A percentile compares a stretch with the other conserved stretches of the same genome.
Evolutionary conservation across 2,113 vertebrate species (phyloP).

Genomic region (Naja naja): DNA sequence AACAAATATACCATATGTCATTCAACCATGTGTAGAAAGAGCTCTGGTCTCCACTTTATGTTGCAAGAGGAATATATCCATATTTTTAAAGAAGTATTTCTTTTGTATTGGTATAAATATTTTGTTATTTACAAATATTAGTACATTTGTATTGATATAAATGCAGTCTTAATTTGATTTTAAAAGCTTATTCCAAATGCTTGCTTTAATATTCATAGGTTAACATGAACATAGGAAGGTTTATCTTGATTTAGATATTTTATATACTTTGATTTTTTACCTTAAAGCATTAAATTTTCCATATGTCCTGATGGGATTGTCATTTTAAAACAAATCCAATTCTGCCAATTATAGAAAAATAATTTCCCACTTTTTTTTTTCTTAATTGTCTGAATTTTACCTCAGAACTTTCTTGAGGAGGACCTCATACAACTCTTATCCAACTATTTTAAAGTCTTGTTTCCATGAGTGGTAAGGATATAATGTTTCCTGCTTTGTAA

Average conservation of each 20-base stretch:
- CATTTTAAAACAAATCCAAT: not conserved
- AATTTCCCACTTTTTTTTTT: not conserved
- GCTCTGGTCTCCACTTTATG: slow-evolving; percentile 22
- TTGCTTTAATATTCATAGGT: not conserved
- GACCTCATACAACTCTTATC: not conserved
- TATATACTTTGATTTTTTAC: not conserved
- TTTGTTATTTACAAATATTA: not conserved
- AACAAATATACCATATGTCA: slow-evolving; percentile 15
- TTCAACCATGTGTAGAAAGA: slow-evolving; percentile 17
- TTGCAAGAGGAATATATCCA: not conserved
- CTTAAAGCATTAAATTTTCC: not conserved
- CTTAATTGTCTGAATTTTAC: not conserved
- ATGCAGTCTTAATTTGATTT: not conserved
- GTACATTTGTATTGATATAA: not conserved
- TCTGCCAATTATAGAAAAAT: not conserved
- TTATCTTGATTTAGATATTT: not conserved
- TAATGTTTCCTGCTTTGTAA: not conserved
- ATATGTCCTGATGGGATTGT: not conserved
- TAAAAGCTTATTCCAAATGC: not conserved
- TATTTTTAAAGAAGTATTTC: not conserved
- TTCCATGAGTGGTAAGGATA: not conserved
- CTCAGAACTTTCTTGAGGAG: not conserved
- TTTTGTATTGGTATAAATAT: not conserved
- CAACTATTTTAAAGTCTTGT: not conserved
- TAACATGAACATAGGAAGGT: not conserved